These are phyloP conservation scores for Perodicticus potto DNA, from an alignment of 2,797 vertebrate genomes.

Conservation along the genomic window DNA sequence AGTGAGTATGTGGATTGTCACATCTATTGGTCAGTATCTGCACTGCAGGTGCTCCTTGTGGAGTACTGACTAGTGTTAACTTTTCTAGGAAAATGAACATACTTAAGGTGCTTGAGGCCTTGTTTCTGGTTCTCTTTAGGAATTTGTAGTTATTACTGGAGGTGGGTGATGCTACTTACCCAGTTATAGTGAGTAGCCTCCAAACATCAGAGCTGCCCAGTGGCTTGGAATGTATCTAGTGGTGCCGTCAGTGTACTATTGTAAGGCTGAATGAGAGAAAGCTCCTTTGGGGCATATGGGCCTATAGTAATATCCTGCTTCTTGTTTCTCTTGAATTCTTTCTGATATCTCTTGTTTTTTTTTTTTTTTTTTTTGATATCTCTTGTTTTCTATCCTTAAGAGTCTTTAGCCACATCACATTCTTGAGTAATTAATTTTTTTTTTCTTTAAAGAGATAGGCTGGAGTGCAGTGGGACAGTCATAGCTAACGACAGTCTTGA, in stretches of 20 bases:
- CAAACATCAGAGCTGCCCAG: not conserved
- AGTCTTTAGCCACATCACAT: too few species aligned
- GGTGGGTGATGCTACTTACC: not conserved
- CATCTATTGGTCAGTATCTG: not conserved
- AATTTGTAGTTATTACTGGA: not conserved
- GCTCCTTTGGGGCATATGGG: not conserved
- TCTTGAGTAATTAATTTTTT: not conserved
- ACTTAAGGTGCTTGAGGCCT: not conserved
- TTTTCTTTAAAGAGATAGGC: not conserved
- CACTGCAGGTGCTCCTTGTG: not conserved
- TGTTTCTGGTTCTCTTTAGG: not conserved
- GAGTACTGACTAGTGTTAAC: not conserved
- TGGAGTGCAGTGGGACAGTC: too few species aligned
- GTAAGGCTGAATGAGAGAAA: not conserved
- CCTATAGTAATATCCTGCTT: not conserved
- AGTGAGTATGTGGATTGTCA: constrained; percentile 88
- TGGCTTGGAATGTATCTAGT: not conserved
- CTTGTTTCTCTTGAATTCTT: not conserved
- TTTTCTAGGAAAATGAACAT: not conserved
- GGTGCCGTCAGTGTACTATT: not conserved
- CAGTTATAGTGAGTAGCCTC: not conserved
- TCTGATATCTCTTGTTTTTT: not conserved
- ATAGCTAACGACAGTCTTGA: too few species aligned
- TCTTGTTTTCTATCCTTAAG: not conserved
- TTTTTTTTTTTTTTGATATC: too few species aligned